These are phyloP conservation scores for Argentina silus DNA, from an alignment of 2,797 vertebrate genomes.

Conservation along the genomic window DNA sequence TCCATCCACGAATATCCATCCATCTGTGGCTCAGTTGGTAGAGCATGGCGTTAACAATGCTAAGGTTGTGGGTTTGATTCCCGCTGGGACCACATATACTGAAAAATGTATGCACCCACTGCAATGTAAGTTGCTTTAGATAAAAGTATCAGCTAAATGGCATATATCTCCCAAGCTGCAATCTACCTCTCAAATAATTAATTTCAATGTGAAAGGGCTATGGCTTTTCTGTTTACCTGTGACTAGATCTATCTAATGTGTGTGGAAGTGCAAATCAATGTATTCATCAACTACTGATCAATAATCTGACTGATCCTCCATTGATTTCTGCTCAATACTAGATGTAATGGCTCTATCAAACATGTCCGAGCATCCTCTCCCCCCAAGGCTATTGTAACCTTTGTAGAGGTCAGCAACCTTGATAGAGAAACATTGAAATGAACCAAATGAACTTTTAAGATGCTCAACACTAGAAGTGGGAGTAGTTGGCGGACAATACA, in stretches of 20 bases:
- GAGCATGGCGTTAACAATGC: too few relatives aligned
- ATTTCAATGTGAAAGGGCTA: neutral
- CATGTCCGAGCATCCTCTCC: neutral
- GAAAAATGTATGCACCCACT: too few relatives aligned
- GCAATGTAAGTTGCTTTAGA: too few relatives aligned
- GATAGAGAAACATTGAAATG: neutral
- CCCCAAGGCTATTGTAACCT: neutral
- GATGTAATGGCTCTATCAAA: conserved; percentile 5
- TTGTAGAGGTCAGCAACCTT: neutral
- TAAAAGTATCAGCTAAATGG: too few relatives aligned
- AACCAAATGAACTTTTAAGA: neutral
- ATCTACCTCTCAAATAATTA: neutral
- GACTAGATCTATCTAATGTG: neutral
- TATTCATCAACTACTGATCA: conserved; percentile 22
- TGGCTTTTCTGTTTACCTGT: neutral
- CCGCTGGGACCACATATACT: too few relatives aligned
- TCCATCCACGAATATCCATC: too few relatives aligned
- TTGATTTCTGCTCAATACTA: conserved; percentile 26
- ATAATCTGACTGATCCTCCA: conserved; percentile 25
- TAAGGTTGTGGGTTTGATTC: too few relatives aligned
- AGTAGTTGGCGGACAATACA: neutral
- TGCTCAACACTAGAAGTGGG: neutral
- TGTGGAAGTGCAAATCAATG: neutral
- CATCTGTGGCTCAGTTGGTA: too few relatives aligned
- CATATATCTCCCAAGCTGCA: too few relatives aligned